These are phyloP conservation scores for Heteromormyrus szaboi DNA, from an alignment of 2,797 vertebrate species.

Conservation along the genomic window DNA sequence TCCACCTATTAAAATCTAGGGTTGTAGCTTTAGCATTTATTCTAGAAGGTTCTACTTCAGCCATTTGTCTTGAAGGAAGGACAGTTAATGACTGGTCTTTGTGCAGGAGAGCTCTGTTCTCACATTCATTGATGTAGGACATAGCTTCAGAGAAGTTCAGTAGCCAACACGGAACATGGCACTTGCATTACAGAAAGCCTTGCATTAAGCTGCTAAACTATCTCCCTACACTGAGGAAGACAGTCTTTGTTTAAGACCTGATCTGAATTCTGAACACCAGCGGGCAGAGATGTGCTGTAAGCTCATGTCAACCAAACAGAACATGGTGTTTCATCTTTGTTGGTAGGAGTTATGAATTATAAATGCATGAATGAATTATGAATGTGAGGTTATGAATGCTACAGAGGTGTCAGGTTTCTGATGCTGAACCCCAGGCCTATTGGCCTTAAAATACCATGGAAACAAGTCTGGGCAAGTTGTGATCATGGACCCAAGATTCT, in stretches of 20 bases:
- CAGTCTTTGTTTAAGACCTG: not conserved
- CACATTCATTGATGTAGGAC: not conserved
- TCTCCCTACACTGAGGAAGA: not conserved
- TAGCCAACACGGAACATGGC: not conserved
- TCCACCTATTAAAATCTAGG: not conserved
- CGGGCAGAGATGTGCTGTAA: not conserved
- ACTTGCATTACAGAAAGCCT: not conserved
- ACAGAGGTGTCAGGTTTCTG: not conserved
- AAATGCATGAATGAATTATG: not conserved
- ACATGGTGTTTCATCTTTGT: constrained; percentile 1
- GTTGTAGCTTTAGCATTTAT: not conserved
- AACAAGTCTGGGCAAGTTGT: not conserved
- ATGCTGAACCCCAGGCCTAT: not conserved
- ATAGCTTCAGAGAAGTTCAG: not conserved
- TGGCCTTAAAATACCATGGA: constrained; percentile 16
- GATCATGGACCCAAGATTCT: not conserved
- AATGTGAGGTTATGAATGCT: constrained; percentile 3
- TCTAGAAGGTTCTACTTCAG: not conserved
- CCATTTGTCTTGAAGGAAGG: not conserved
- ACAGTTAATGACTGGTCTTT: not conserved
- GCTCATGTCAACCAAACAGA: not conserved
- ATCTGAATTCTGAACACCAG: not conserved
- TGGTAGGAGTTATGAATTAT: constrained; percentile 9
- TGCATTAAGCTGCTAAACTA: not conserved
- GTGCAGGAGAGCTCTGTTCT: not conserved